phyloP scores from a whole-genome alignment of 1,140 invertebrate genomes.

The Metopolophium dirhodum region DNA sequence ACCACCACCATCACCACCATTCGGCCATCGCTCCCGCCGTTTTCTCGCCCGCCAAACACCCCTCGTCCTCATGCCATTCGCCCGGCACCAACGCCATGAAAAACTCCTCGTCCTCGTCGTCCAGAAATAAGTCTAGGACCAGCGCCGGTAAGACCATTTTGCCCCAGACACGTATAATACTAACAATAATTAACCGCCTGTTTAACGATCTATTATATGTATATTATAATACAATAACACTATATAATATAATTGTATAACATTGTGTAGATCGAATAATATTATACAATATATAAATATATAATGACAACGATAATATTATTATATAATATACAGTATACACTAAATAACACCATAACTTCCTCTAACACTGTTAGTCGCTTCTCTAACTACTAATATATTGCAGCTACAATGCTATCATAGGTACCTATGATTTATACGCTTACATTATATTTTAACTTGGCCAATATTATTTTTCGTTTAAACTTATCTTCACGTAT shows the following conservation, averaged over 20 bases:
- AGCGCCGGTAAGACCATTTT: constrained; percentile 60
- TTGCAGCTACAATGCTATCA: not conserved
- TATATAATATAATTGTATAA: not conserved
- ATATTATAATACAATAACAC: not conserved
- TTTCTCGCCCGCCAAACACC: constrained; percentile 55
- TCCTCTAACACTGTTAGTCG: not conserved
- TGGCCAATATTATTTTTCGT: not conserved
- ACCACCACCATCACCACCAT: constrained; percentile 58
- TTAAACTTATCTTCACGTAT: not conserved
- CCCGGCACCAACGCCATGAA: constrained; percentile 55
- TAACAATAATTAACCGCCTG: not conserved
- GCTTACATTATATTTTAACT: not conserved
- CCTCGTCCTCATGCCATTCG: constrained; percentile 58
- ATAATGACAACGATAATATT: not conserved
- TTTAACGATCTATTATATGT: not conserved
- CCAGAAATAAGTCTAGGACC: constrained; percentile 60
- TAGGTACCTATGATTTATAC: not conserved
- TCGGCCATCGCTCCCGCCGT: constrained; percentile 50
- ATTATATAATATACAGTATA: not conserved
- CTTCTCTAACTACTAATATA: not conserved
- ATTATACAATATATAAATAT: not conserved
- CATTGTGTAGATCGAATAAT: not conserved
- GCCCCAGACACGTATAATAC: constrained; percentile 21
- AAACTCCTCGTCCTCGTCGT: constrained; percentile 58
- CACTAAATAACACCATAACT: not conserved